Conservation (phyloP, 1,140 invertebrate species). For the Eulimnadia texana region DNA sequence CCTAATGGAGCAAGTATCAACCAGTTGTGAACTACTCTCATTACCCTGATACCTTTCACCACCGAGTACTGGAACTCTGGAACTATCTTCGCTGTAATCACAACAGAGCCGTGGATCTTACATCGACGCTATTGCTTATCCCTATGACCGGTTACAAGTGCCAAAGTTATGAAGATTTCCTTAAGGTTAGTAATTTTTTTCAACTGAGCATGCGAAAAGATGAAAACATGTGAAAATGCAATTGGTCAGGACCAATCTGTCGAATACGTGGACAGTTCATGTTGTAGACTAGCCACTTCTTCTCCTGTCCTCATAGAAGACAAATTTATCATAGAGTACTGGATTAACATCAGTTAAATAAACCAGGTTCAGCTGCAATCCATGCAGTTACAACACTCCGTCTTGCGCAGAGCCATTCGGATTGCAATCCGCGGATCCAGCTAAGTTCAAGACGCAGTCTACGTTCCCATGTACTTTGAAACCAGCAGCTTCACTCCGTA, state of each 20-base stretch:
- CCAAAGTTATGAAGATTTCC: background rate
- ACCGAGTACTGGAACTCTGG: background rate
- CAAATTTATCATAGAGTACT: background rate
- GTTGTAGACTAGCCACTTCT: background rate
- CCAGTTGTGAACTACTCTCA: slow-evolving; percentile 5
- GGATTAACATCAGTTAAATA: background rate
- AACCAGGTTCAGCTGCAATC: background rate
- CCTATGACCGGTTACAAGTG: background rate
- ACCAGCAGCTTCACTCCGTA: background rate
- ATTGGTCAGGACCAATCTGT: background rate
- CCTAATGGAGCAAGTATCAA: slow-evolving; percentile 7
- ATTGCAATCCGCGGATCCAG: background rate
- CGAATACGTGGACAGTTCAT: background rate
- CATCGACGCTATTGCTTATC: background rate
- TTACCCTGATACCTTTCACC: background rate
- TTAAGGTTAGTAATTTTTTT: background rate
- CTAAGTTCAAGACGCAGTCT: background rate
- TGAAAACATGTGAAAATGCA: background rate
- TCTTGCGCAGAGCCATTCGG: background rate
- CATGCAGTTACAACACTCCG: background rate
- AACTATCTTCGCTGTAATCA: background rate
- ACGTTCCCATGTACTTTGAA: background rate
- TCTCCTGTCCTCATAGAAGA: background rate
- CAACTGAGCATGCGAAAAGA: too few relatives aligned
- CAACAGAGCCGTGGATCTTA: background rate